Base-by-base conservation (phyloP, 2,888 invertebrate species). In the Penaeus monodon region DNA sequence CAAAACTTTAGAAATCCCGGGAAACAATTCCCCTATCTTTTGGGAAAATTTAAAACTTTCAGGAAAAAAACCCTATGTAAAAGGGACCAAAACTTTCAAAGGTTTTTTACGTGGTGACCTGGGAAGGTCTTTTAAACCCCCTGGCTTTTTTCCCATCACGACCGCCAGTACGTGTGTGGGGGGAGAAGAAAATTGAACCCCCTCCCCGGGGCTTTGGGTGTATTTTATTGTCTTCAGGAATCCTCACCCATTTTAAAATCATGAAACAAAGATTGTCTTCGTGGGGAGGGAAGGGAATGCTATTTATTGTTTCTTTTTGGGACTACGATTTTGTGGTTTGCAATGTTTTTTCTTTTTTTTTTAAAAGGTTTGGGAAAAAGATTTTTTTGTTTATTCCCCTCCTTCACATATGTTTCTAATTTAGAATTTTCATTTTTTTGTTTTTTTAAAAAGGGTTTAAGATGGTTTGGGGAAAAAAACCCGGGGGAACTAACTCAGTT, bases 111-210 rank as follows among this genome's bases (percentile, higher is more conserved):
- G 98, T 70, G 96, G 96, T 89, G 94, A 95, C 89, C 94, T 38
- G 96, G 96, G 49, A 94, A 95, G 64, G 94, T 98, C 65, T 93
- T 98, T n/a, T n/a, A n/a, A n/a, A n/a, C 90, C 97, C 0, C 97
- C 98, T 0, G 98, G 98, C 0, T 99, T 98, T 93, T 98, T 98
- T 0, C 95, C 97, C 89, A 96, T 97, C 94, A 97, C 91, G 98
- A 98, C 93, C 94, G 98, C 24, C 97, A 98, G 92, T 97, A 97
- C 93, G 97, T 0, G 94, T 96, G 86, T 96, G 96, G 96, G 95
- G 95, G 92, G 95, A 96, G 91, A 95, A 95, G 91, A n/a, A 94
- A 95, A 91, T 92, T 96, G 70, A 93, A 94, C n/a, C n/a, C 73
- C 93, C 94, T 88, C 95, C 96, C 1, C 93, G 96, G 63, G 93